Conservation (phyloP, 37 sponge, comb jelly and placozoan species). For the Theonella swinhoei region DNA sequence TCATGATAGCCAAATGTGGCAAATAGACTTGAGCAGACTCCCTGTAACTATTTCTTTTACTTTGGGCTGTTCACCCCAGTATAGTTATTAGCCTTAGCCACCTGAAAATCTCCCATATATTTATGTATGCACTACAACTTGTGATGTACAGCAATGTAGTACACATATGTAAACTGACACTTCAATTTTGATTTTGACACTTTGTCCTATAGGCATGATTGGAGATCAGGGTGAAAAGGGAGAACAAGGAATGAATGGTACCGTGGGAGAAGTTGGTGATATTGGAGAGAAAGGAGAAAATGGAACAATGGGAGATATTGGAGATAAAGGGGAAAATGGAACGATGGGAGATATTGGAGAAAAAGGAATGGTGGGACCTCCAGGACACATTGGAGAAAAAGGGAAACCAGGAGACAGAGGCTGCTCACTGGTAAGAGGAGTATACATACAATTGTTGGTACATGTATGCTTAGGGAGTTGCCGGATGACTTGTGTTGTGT, state of each 20-base stretch:
- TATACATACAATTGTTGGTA: too few species aligned
- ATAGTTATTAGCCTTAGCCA: too few species aligned
- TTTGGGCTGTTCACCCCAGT: not conserved
- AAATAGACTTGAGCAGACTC: too few species aligned
- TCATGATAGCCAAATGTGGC: not conserved
- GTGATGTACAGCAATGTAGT: too few species aligned
- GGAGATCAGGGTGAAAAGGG: not conserved
- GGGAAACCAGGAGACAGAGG: not conserved
- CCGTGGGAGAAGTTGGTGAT: not conserved
- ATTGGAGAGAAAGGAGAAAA: not conserved
- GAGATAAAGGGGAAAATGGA: not conserved
- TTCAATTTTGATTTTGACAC: too few species aligned
- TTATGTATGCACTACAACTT: too few species aligned
- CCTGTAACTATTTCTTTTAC: too few species aligned
- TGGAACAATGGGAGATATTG: not conserved
- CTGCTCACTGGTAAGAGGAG: not conserved
- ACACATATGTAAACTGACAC: too few species aligned
- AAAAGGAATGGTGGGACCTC: not conserved
- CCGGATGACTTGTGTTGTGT: too few species aligned
- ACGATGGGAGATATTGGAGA: not conserved
- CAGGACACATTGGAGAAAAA: not conserved
- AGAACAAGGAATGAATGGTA: not conserved
- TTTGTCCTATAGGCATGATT: too few species aligned
- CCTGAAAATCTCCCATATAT: too few species aligned
- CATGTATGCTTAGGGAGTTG: too few species aligned